A percentile compares a stretch with the other conserved stretches of the same genome.
Evolutionary conservation across 2,113 vertebrate species (phyloP).

Genomic region (Platichthys flesus): DNA sequence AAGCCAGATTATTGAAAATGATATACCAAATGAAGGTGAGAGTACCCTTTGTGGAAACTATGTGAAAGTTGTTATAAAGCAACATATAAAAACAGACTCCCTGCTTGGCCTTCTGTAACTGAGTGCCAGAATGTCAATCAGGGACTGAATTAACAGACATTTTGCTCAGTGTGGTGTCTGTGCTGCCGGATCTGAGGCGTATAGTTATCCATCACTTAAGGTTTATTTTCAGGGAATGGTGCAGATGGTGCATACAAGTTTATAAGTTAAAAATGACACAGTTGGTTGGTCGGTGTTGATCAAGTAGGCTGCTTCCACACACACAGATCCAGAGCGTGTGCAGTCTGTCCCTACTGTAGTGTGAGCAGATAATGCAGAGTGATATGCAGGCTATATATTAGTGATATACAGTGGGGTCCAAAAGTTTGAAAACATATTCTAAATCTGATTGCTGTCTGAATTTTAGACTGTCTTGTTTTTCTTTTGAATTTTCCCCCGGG

Average conservation of each 20-base stretch:
- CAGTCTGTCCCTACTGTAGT: conserved; percentile 39
- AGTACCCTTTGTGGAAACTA: not conserved
- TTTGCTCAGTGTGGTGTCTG: conserved; percentile 34
- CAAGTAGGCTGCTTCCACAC: conserved; percentile 15
- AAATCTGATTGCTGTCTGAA: not conserved
- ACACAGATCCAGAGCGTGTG: conserved; percentile 8
- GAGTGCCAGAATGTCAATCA: conserved; percentile 45
- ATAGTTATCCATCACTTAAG: conserved; percentile 7
- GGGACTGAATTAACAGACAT: conserved; percentile 33
- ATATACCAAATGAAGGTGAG: not conserved
- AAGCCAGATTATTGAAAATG: not conserved
- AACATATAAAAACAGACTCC: conserved; percentile 22
- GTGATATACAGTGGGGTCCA: not conserved
- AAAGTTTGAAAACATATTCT: not conserved
- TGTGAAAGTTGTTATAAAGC: conserved; percentile 12
- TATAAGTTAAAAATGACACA: conserved; percentile 49
- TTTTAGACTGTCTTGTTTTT: not conserved
- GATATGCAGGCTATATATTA: not conserved
- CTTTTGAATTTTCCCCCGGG: not conserved
- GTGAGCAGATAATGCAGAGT: conserved; percentile 29
- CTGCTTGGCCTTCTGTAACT: conserved; percentile 28
- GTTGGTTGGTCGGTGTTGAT: not conserved
- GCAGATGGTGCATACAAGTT: conserved; percentile 62
- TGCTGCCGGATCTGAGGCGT: not conserved
- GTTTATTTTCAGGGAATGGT: conserved; percentile 44